Conservation (phyloP, 2,113 vertebrate species). For the Phyllopteryx taeniolatus region DNA sequence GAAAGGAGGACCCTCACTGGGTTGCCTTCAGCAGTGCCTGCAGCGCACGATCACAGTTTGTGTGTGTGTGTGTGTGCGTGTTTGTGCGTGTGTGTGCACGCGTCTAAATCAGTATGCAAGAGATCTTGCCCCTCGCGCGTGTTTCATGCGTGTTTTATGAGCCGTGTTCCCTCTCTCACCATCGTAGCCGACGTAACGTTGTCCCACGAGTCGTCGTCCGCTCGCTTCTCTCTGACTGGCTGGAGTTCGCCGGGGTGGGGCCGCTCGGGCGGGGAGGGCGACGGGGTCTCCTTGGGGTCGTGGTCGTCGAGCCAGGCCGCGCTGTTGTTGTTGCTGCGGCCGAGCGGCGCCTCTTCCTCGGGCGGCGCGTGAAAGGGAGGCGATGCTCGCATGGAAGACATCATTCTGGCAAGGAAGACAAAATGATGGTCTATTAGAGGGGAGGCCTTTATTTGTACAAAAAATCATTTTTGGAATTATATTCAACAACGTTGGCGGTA, state of each 20-base stretch:
- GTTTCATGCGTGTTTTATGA: slow-evolving; percentile 55
- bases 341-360: slow-evolving; percentile 84
- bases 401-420: slow-evolving; percentile 78
- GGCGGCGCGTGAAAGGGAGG: slow-evolving; percentile 85
- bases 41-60: slow-evolving; percentile 43
- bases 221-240: slow-evolving; percentile 78
- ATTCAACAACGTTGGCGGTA: not conserved
- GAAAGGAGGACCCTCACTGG: slow-evolving; percentile 43
- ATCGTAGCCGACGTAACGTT: slow-evolving; percentile 79
- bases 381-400: slow-evolving; percentile 93
- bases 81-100: not conserved
- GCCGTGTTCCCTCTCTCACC: slow-evolving; percentile 71
- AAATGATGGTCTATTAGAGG: not conserved
- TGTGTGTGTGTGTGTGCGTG: slow-evolving; percentile 4
- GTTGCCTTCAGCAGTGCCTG: slow-evolving; percentile 61
- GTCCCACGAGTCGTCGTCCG: slow-evolving; percentile 83
- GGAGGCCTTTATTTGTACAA: not conserved
- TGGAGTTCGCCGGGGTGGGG: slow-evolving; percentile 82
- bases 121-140: slow-evolving; percentile 34
- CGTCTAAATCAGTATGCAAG: slow-evolving; percentile 43
- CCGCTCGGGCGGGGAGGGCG: slow-evolving; percentile 77
- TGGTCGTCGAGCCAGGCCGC: slow-evolving; percentile 80
- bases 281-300: slow-evolving; percentile 71
- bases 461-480: not conserved
- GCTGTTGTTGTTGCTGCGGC: slow-evolving; percentile 79